Conservation (phyloP, 1,140 invertebrate genomes). For the Drosophila guanche region DNA sequence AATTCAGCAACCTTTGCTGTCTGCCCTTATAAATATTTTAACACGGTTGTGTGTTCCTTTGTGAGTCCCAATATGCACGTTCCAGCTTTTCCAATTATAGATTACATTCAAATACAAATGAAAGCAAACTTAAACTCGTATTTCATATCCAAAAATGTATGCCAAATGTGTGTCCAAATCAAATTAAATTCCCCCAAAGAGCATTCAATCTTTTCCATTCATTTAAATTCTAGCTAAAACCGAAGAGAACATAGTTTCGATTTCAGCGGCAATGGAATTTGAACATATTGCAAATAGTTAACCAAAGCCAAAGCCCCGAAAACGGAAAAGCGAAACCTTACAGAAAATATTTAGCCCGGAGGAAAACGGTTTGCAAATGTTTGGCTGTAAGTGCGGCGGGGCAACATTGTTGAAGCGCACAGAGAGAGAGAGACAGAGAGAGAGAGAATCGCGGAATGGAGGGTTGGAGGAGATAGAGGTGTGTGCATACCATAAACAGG, state of each 20-base stretch:
- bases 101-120: no score
- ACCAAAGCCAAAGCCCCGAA: conserved; percentile 16
- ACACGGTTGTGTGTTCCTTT: no score
- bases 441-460: not conserved
- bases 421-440: not conserved
- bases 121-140: no score
- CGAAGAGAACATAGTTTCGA: not conserved
- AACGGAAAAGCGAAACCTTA: conserved; percentile 17
- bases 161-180: no score
- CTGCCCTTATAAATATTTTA: no score
- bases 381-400: conserved; percentile 45
- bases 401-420: conserved; percentile 46
- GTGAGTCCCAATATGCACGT: no score
- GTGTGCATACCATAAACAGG: conserved; percentile 68
- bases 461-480: conserved; percentile 33
- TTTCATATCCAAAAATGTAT: no score
- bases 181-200: no score
- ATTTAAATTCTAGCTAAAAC: no score
- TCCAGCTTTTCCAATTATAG: no score
- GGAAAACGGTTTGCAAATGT: conserved; percentile 29
- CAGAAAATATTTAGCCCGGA: conserved; percentile 25
- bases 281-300: conserved; percentile 23
- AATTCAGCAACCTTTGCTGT: no score
- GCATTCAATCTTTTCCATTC: no score
- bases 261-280: conserved; percentile 8